Evolutionary conservation across 2,797 vertebrate genomes (phyloP).

Genomic region (Rhinogobio ventralis): DNA sequence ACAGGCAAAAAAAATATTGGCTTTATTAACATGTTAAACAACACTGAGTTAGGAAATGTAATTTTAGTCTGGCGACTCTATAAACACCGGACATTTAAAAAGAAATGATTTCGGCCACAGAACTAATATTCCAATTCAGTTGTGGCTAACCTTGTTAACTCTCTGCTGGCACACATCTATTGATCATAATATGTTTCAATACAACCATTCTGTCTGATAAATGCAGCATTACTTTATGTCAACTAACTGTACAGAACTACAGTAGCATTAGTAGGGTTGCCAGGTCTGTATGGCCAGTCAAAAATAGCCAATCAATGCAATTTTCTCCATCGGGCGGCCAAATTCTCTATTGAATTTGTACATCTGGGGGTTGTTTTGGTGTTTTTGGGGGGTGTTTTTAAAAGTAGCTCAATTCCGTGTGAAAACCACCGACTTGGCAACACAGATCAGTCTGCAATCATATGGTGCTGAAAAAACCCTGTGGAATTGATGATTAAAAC

Average conservation of each 20-base stretch:
- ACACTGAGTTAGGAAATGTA: slow-evolving; percentile 4
- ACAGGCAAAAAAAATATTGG: neutral
- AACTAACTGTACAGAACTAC: neutral
- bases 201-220: neutral
- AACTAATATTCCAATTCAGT: neutral
- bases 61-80: neutral
- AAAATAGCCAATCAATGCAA: no score
- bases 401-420: no score
- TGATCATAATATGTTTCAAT: neutral
- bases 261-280: neutral
- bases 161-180: neutral
- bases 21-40: slow-evolving; percentile 9
- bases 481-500: neutral
- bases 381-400: no score
- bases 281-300: no score
- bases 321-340: no score
- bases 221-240: neutral
- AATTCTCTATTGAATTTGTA: no score
- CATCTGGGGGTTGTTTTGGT: no score
- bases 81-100: neutral
- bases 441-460: neutral
- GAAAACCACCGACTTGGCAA: no score
- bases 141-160: neutral
- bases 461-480: neutral
- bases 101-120: neutral